Evolutionary conservation across 2,888 invertebrate species (phyloP).

Genomic region (Andrena fulva): DNA sequence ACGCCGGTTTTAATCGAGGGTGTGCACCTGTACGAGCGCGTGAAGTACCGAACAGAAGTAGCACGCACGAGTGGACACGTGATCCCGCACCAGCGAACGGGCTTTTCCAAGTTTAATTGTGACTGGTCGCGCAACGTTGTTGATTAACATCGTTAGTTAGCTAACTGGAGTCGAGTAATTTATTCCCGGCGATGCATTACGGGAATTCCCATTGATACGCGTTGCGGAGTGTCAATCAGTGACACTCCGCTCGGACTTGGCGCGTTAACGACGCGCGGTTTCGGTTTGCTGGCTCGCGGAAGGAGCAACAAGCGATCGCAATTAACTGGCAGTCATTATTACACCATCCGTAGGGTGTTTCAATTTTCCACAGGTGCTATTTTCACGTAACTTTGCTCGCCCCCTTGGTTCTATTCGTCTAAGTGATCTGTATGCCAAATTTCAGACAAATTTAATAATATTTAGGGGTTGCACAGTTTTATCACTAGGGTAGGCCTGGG

Average conservation of each 20-base stretch:
- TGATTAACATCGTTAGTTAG: slow-evolving; percentile 64
- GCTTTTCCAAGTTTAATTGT: slow-evolving; percentile 65
- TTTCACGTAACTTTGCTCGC: too few species aligned
- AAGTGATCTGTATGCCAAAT: too few species aligned
- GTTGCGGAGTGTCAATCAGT: slow-evolving; percentile 49
- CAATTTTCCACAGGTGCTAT: too few species aligned
- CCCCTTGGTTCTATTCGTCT: too few species aligned
- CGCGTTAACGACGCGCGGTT: slow-evolving; percentile 26
- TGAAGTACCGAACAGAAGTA: slow-evolving; percentile 40
- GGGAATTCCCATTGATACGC: slow-evolving; percentile 51
- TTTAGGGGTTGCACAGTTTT: too few species aligned
- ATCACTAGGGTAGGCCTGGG: too few species aligned
- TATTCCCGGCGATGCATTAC: slow-evolving; percentile 46
- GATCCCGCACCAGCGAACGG: slow-evolving; percentile 38
- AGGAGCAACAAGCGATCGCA: slow-evolving; percentile 14
- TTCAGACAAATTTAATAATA: too few species aligned
- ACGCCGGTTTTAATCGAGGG: slow-evolving; percentile 35
- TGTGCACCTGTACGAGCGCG: slow-evolving; percentile 4
- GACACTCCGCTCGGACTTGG: slow-evolving; percentile 29
- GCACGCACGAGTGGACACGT: slow-evolving; percentile 48
- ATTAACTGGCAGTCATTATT: slow-evolving; percentile 26
- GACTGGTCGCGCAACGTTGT: slow-evolving; percentile 53
- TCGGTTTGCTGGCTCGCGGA: slow-evolving; percentile 25
- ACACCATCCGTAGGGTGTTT: not conserved
- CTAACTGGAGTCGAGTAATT: slow-evolving; percentile 62